phyloP scores from a whole-genome alignment of 1,140 invertebrate genomes.

The Neuroterus valhalla region DNA sequence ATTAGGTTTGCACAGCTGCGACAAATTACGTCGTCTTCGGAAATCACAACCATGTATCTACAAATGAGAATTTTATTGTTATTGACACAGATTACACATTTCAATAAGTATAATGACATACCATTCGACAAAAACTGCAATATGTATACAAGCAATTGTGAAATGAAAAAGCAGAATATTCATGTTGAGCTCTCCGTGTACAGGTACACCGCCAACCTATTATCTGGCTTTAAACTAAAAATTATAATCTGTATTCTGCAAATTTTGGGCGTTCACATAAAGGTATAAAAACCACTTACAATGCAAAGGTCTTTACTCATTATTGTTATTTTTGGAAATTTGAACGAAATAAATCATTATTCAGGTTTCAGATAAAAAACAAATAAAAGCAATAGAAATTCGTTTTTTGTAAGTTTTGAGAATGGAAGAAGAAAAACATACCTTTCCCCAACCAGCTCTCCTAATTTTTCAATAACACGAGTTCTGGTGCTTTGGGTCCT shows the following conservation, averaged over 20 bases:
- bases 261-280: too few relatives aligned
- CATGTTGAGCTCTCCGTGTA: too few relatives aligned
- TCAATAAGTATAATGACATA: too few relatives aligned
- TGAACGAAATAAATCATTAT: conserved; percentile 7
- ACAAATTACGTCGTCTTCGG: conserved; percentile 72
- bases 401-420: not conserved
- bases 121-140: too few relatives aligned
- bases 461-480: conserved; percentile 69
- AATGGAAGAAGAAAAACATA: conserved; percentile 48
- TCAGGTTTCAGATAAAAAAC: conserved; percentile 2
- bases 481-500: conserved; percentile 65
- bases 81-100: not conserved
- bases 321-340: too few relatives aligned
- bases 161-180: too few relatives aligned
- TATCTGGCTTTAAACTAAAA: too few relatives aligned
- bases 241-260: too few relatives aligned
- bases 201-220: too few relatives aligned
- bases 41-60: conserved; percentile 72
- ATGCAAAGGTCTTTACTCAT: too few relatives aligned
- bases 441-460: conserved; percentile 71
- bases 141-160: too few relatives aligned
- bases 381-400: not conserved
- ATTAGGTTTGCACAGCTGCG: conserved; percentile 69
- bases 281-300: too few relatives aligned
- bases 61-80: conserved; percentile 39